Evolutionary conservation across 2,113 vertebrate species (phyloP), one percentile per base, ranked within the genome.

Genomic region (Canis aureus): DNA sequence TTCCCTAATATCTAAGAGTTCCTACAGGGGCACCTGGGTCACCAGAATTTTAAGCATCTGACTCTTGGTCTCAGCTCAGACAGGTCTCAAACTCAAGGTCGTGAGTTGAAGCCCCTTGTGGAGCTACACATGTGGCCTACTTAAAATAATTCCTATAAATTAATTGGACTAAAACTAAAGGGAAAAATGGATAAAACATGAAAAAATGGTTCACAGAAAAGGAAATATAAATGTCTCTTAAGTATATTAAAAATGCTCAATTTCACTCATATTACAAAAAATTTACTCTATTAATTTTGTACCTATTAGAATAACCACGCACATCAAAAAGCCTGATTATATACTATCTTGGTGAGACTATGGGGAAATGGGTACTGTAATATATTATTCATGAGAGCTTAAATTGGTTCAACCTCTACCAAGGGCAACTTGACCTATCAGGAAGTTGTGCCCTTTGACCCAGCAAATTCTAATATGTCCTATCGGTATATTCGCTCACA

Each of bases 241-340:
- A 96, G 62, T 43, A 74, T 67, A 89, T 12, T 92, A 80, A 90
- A 59, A 12, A 94, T 82, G 60, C 17, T 80, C 38, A 38, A 83
- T 22, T 87, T 94, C 12, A 32, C 32, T 97, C 27, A 66, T 69
- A 80, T 88, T 84, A 85, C 27, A 35, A 84, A 86, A 97, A 86
- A 92, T 95, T 80, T 92, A 96, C 62, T 64, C 53, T 82, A 51
- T 84, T 67, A 66, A 90, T 55, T 95, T 96, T 93, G 81, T 22
- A 90, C 23, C 38, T 74, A 69, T 53, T 80, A 81, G 60, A 90
- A 79, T 49, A 89, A 38, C 92, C 11, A 8, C 69, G 80, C 11
- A 7, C 69, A 96, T 89, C 35, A 92, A 60, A 86, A 89, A 51
- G 38, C 84, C 82, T 84, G 78, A 87, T 90, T 79, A 92, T 38